Percentiles rank a stretch among this genome's conserved stretches.
Conservation (phyloP, 2,888 invertebrate genomes). For the Elmis aenea region DNA sequence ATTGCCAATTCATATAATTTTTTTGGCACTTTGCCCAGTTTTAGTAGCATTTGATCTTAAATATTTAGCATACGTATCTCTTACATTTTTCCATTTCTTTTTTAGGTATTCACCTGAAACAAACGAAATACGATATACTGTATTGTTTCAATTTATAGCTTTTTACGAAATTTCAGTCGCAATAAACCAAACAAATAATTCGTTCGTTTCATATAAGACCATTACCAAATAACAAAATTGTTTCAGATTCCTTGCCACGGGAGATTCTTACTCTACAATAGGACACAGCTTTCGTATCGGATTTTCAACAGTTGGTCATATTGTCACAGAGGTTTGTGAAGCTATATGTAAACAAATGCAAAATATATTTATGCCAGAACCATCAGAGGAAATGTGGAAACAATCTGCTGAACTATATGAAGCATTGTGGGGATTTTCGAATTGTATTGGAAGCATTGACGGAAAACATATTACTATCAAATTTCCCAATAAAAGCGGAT, state of each 20-base stretch:
- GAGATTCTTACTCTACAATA: slow-evolving; percentile 27
- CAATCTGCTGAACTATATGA: slow-evolving; percentile 13
- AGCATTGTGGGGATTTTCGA: slow-evolving; percentile 23
- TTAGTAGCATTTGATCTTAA: slow-evolving; percentile 1
- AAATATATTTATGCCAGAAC: slow-evolving; percentile 16
- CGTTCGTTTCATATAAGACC: too few species aligned
- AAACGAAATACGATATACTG: too few species aligned
- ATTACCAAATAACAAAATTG: too few species aligned
- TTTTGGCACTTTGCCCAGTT: slow-evolving; percentile 1
- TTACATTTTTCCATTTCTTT: slow-evolving; percentile 7
- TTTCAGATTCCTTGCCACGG: slow-evolving; percentile 20
- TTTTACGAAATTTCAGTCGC: too few species aligned
- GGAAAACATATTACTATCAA: slow-evolving; percentile 20
- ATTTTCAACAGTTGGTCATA: slow-evolving; percentile 25
- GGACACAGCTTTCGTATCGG: slow-evolving; percentile 30
- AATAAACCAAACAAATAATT: too few species aligned
- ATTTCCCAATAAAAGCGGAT: slow-evolving; percentile 19
- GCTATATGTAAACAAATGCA: slow-evolving; percentile 25
- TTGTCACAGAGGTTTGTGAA: slow-evolving; percentile 28
- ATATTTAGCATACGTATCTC: slow-evolving; percentile 7
- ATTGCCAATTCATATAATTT: slow-evolving; percentile 5
- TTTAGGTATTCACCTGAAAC: too few species aligned
- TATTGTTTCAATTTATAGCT: too few species aligned
- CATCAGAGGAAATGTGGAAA: slow-evolving; percentile 19
- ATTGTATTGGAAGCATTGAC: slow-evolving; percentile 20